These are phyloP conservation scores for Drosophila lacertosa DNA, from an alignment of 1,140 invertebrate genomes.

Conservation along the genomic window DNA sequence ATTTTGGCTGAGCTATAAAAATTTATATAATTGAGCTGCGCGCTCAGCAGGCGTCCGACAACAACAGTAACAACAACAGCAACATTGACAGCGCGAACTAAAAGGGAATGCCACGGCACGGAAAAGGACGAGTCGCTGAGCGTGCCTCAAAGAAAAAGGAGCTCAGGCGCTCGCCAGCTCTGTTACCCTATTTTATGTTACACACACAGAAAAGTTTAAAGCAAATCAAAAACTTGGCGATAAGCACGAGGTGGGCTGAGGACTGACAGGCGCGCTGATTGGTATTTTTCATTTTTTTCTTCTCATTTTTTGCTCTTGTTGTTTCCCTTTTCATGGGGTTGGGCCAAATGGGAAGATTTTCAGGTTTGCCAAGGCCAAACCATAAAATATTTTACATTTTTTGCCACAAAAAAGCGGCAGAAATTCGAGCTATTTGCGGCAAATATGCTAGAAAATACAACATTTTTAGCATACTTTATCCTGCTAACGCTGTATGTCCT, in stretches of 20 bases:
- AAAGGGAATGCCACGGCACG: constrained; percentile 48
- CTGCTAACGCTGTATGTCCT: not conserved
- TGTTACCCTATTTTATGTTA: constrained; percentile 37
- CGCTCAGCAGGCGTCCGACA: constrained; percentile 48
- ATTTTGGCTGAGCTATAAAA: constrained; percentile 72
- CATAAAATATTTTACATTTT: constrained; percentile 80
- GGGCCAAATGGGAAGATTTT: constrained; percentile 10
- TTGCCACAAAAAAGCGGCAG: constrained; percentile 54
- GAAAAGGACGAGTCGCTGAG: constrained; percentile 45
- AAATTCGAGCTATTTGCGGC: constrained; percentile 66
- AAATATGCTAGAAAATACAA: constrained; percentile 66
- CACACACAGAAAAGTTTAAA: constrained; percentile 70
- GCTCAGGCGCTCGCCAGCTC: constrained; percentile 32
- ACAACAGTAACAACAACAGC: constrained; percentile 30
- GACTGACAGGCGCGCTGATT: constrained; percentile 73
- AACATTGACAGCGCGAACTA: constrained; percentile 6
- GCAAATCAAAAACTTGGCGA: constrained; percentile 80
- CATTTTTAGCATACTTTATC: constrained; percentile 64
- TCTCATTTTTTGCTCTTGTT: no score
- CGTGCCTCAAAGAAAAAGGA: constrained; percentile 64
- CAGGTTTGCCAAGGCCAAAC: constrained; percentile 44
- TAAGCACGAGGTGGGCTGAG: constrained; percentile 73
- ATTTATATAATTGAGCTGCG: constrained; percentile 78
- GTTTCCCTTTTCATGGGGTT: constrained; percentile 7
- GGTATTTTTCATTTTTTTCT: constrained; percentile 61